phyloP scores from a whole-genome alignment of 1,140 invertebrate species.

The Conus ventricosus region DNA sequence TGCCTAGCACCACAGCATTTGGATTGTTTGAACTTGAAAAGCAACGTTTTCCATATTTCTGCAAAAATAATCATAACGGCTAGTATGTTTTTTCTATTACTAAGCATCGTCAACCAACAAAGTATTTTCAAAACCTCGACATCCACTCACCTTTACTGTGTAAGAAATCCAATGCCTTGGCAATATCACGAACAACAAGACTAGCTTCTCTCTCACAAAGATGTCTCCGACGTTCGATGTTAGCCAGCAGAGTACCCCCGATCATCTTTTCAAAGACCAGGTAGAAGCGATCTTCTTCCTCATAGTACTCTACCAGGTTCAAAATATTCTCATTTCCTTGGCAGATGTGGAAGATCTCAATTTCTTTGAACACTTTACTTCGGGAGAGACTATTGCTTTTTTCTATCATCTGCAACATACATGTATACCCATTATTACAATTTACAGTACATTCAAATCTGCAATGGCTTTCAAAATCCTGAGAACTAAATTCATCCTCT shows the following conservation, averaged over 20 bases:
- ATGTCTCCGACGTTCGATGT: conserved; percentile 93
- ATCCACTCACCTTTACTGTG: conserved; percentile 84
- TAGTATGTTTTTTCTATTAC: too few species aligned
- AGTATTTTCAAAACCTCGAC: too few species aligned
- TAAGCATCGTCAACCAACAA: too few species aligned
- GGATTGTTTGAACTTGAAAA: too few species aligned
- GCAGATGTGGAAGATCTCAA: conserved; percentile 98
- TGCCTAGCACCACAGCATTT: too few species aligned
- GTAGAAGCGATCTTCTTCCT: conserved; percentile 95
- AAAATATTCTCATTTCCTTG: conserved; percentile 97
- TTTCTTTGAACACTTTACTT: conserved; percentile 95
- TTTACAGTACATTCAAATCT: neutral
- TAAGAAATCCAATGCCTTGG: conserved; percentile 93
- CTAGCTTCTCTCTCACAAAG: conserved; percentile 97
- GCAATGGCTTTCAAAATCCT: neutral
- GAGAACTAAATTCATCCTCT: neutral
- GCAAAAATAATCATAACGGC: too few species aligned
- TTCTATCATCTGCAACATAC: conserved; percentile 85
- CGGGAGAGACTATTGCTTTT: conserved; percentile 94
- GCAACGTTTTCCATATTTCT: too few species aligned
- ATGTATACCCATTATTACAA: conserved; percentile 27
- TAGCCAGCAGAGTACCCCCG: conserved; percentile 88
- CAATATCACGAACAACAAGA: conserved; percentile 93
- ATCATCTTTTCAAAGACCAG: conserved; percentile 98
- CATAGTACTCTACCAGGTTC: conserved; percentile 97